Evolutionary conservation across 2,888 invertebrate genomes (phyloP).

Genomic region (Euclidia mi): DNA sequence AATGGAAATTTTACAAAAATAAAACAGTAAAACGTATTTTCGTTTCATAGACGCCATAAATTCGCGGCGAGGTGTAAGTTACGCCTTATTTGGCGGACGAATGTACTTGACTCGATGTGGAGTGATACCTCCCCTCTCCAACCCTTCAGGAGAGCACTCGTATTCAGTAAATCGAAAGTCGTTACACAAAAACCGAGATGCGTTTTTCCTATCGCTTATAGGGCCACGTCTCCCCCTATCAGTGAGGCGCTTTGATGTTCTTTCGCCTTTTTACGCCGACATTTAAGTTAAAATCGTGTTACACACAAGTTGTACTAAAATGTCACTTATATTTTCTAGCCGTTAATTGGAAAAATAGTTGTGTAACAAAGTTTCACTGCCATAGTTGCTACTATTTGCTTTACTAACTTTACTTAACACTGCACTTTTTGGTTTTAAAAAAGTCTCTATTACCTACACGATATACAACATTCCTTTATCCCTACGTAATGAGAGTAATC

Average conservation of each 20-base stretch:
- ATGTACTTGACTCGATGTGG: constrained; percentile 78
- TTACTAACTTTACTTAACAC: constrained; percentile 9
- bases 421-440: not conserved
- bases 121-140: constrained; percentile 80
- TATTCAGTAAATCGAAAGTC: constrained; percentile 86
- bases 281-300: constrained; percentile 43
- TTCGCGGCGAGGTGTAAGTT: constrained; percentile 75
- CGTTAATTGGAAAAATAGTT: constrained; percentile 2
- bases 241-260: constrained; percentile 73
- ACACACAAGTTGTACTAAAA: constrained; percentile 11
- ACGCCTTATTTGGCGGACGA: constrained; percentile 85
- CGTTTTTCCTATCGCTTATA: constrained; percentile 77
- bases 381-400: constrained; percentile 1
- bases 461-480: constrained; percentile 13
- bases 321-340: constrained; percentile 13
- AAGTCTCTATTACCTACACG: no score
- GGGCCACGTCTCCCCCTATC: constrained; percentile 71
- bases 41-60: constrained; percentile 73
- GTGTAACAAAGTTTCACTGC: constrained; percentile 10
- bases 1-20: constrained; percentile 80
- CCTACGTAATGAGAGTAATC: constrained; percentile 7
- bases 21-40: constrained; percentile 70
- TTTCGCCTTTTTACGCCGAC: constrained; percentile 68
- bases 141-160: constrained; percentile 83
- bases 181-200: constrained; percentile 85